Conservation (phyloP, 2,113 vertebrate species). For the Parus major region DNA sequence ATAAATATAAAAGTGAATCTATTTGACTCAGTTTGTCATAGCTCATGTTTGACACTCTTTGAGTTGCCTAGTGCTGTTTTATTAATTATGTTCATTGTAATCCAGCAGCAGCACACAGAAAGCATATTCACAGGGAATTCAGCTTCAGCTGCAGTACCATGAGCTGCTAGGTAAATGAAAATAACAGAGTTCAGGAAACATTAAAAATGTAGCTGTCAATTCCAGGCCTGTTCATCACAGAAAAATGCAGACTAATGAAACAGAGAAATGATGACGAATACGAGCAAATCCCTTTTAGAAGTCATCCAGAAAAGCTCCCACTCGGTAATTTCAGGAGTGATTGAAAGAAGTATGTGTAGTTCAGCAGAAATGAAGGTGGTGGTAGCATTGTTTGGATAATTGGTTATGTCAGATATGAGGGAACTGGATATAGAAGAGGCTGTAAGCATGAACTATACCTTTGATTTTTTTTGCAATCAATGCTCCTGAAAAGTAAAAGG, state of each 20-base stretch:
- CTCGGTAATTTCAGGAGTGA: neutral
- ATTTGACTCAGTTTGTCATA: neutral
- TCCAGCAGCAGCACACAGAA: neutral
- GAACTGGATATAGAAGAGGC: neutral
- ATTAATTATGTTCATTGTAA: neutral
- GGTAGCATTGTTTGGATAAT: neutral
- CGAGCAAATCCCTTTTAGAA: neutral
- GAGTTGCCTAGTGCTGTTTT: neutral
- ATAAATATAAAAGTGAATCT: neutral
- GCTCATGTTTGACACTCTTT: neutral
- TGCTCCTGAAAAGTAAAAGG: neutral
- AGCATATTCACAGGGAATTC: neutral
- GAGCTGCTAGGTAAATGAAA: neutral
- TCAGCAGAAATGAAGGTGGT: neutral
- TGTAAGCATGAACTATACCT: neutral
- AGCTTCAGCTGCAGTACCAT: neutral
- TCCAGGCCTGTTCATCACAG: neutral
- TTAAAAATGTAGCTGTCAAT: neutral
- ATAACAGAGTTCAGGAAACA: neutral
- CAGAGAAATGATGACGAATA: neutral
- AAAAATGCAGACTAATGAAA: slow-evolving; percentile 3
- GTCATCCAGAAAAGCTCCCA: neutral
- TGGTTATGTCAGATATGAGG: neutral
- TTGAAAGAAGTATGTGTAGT: neutral
- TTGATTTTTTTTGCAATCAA: neutral